Percentiles rank a stretch among this genome's conserved stretches.
Conservation (phyloP, 2,797 vertebrate species). For the Liparis tanakae region DNA sequence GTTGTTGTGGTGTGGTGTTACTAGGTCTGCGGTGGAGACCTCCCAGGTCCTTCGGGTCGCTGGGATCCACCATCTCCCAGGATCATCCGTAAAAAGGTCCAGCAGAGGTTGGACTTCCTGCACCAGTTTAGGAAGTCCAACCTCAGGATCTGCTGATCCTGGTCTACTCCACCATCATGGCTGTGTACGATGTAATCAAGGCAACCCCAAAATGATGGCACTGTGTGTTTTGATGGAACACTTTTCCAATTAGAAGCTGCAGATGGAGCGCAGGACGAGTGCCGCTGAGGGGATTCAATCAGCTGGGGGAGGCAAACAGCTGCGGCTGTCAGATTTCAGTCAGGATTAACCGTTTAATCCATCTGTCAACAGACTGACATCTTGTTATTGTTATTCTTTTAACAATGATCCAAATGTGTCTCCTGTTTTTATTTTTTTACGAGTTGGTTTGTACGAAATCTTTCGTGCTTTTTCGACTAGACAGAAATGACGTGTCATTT, state of each 20-base stretch:
- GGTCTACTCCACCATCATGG: neutral
- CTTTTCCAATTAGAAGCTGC: constrained; percentile 8
- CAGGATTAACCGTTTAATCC: neutral
- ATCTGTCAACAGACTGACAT: neutral
- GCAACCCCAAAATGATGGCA: neutral
- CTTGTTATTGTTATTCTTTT: neutral
- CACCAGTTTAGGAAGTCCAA: no score
- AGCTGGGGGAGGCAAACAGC: constrained; percentile 10
- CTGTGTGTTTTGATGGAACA: neutral
- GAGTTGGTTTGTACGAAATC: neutral
- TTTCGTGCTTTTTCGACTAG: neutral
- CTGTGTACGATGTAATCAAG: neutral
- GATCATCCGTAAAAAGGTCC: no score
- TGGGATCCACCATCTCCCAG: no score
- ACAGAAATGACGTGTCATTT: no score
- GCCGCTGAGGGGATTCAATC: constrained; percentile 8
- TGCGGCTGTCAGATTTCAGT: neutral
- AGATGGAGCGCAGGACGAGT: constrained; percentile 7
- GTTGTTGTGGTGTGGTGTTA: no score
- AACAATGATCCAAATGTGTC: neutral
- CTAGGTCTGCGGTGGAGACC: no score
- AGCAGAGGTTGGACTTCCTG: no score
- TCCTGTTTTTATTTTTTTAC: neutral
- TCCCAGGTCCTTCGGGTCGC: no score
- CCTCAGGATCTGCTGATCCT: no score